phyloP scores from a whole-genome alignment of 2,888 invertebrate species.

The Idaea dimidiata region DNA sequence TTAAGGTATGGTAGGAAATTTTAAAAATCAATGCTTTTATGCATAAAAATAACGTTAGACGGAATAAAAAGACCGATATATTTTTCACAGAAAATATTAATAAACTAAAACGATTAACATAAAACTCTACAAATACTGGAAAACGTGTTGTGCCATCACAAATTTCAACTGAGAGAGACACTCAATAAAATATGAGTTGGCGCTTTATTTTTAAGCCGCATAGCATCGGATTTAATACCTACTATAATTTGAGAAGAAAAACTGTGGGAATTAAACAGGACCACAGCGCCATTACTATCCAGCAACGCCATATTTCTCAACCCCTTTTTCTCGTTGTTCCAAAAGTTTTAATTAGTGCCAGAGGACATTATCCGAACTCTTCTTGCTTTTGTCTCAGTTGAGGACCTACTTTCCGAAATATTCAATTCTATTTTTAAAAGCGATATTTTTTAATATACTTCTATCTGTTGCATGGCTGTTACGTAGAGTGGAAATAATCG shows the following conservation, averaged over 20 bases:
- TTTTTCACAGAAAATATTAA: too few species aligned
- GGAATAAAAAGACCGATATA: too few species aligned
- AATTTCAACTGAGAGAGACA: constrained; percentile 4
- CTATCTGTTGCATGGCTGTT: neutral
- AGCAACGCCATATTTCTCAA: constrained; percentile 72
- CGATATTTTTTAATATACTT: constrained; percentile 40
- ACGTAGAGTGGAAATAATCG: too few species aligned
- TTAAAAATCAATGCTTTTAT: too few species aligned
- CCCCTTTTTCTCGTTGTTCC: constrained; percentile 69
- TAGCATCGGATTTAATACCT: constrained; percentile 40
- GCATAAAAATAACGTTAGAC: too few species aligned
- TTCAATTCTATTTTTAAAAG: constrained; percentile 52
- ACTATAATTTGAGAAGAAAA: constrained; percentile 61
- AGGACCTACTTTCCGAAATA: constrained; percentile 55
- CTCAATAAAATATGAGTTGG: constrained; percentile 22
- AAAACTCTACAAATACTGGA: neutral
- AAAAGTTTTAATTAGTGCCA: constrained; percentile 80
- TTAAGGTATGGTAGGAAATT: too few species aligned
- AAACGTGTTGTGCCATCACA: constrained; percentile 13
- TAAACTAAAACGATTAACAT: neutral
- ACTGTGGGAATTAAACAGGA: constrained; percentile 64
- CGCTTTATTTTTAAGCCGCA: constrained; percentile 17
- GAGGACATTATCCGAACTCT: constrained; percentile 74
- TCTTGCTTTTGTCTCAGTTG: constrained; percentile 56
- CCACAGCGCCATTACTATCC: constrained; percentile 69